Evolutionary conservation across 2,888 invertebrate genomes (phyloP).

Genomic region (Neocrepidodera transversa): DNA sequence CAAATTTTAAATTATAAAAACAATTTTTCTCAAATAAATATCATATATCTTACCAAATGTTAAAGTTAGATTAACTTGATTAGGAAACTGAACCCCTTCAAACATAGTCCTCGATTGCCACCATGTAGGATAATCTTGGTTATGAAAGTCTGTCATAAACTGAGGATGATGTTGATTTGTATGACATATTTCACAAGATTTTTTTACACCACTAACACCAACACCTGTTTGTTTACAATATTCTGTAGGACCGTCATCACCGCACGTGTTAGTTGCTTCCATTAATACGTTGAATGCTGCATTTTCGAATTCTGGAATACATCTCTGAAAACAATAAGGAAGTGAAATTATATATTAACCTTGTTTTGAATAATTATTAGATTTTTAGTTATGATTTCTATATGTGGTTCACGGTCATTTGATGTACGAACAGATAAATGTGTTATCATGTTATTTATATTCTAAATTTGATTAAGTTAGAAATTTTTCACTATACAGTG

Average conservation of each 20-base stretch:
- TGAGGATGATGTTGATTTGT: slow-evolving; percentile 72
- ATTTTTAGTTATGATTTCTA: too few species aligned
- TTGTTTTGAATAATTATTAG: too few species aligned
- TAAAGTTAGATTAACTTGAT: slow-evolving; percentile 81
- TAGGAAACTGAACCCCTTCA: slow-evolving; percentile 90
- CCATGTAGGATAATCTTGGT: slow-evolving; percentile 90
- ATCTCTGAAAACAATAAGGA: slow-evolving; percentile 70
- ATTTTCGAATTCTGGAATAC: slow-evolving; percentile 95
- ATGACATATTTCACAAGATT: slow-evolving; percentile 83
- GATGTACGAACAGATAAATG: too few species aligned
- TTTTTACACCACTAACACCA: slow-evolving; percentile 70
- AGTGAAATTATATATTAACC: too few species aligned
- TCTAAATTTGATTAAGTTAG: too few species aligned
- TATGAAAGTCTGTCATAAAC: slow-evolving; percentile 91
- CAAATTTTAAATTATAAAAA: too few species aligned
- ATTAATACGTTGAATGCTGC: slow-evolving; percentile 90
- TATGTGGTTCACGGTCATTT: too few species aligned
- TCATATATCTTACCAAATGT: slow-evolving; percentile 50
- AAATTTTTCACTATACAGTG: too few species aligned
- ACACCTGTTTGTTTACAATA: slow-evolving; percentile 90
- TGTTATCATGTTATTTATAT: too few species aligned
- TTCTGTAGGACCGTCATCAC: slow-evolving; percentile 76
- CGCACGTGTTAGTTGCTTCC: slow-evolving; percentile 96
- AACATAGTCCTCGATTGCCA: slow-evolving; percentile 99
- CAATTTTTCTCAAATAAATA: too few species aligned